Percentiles rank a stretch among this genome's conserved stretches.
These are phyloP conservation scores for Poeciliopsis gracilis DNA, from an alignment of 2,797 vertebrate species.

Conservation along the genomic window DNA sequence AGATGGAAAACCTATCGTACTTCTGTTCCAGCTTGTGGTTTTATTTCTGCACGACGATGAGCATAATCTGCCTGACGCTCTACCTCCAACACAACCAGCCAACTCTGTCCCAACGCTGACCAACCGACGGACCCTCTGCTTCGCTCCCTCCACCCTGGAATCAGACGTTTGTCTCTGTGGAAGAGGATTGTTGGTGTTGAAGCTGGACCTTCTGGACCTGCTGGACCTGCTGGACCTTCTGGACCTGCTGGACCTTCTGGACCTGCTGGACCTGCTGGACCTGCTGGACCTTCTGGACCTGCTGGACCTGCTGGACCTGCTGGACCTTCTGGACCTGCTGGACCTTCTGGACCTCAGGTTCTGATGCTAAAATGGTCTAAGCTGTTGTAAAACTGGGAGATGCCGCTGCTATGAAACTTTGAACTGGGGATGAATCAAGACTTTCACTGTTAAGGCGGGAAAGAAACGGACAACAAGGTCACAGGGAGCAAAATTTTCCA, in stretches of 20 bases:
- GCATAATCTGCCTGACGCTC: constrained; percentile 65
- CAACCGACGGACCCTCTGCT: background rate
- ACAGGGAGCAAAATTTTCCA: background rate
- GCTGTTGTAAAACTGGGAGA: constrained; percentile 5
- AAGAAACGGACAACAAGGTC: background rate
- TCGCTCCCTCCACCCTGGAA: constrained; percentile 26
- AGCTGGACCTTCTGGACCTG: constrained; percentile 11
- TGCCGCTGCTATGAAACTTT: constrained; percentile 13
- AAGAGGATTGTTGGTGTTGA: constrained; percentile 19
- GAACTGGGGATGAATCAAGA: constrained; percentile 1
- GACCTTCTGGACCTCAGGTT: constrained; percentile 23
- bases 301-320: constrained; percentile 11
- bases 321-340: constrained; percentile 9
- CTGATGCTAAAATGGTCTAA: constrained; percentile 47
- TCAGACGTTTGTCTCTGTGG: constrained; percentile 18
- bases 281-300: constrained; percentile 10
- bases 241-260: constrained; percentile 11
- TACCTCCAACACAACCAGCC: constrained; percentile 37
- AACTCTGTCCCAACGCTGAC: background rate
- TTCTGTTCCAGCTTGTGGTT: constrained; percentile 42
- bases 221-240: constrained; percentile 9
- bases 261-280: constrained; percentile 17
- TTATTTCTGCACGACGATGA: constrained; percentile 66
- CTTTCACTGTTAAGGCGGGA: constrained; percentile 7
- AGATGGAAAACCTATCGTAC: constrained; percentile 23